Percentiles rank a stretch among this genome's conserved stretches.
Evolutionary conservation across 2,113 vertebrate genomes (phyloP).

Genomic region (Scalopus aquaticus): DNA sequence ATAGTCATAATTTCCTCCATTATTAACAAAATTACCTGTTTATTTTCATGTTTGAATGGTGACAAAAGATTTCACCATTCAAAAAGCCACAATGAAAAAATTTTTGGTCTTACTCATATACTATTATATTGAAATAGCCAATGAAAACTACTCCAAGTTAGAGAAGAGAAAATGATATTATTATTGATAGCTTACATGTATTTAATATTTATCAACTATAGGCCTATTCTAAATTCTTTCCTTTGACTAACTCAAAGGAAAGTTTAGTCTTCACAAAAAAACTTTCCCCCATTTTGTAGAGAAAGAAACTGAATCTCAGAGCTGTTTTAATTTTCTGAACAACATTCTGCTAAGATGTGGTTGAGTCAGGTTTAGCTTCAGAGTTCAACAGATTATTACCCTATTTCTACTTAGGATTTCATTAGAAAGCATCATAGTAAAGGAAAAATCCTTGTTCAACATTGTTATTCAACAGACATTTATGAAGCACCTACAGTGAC

Average conservation of each 20-base stretch:
- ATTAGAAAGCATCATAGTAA: neutral
- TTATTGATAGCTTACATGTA: neutral
- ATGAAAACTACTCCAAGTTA: constrained; percentile 39
- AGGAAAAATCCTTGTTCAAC: neutral
- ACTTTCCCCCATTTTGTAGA: neutral
- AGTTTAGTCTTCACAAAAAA: neutral
- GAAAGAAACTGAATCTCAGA: neutral
- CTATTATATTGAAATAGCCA: neutral
- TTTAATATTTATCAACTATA: neutral
- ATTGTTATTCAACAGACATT: neutral
- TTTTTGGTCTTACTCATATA: constrained; percentile 17
- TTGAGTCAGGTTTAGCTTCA: neutral
- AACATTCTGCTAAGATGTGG: neutral
- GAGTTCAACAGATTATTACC: neutral
- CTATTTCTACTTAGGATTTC: neutral
- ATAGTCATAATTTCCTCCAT: neutral
- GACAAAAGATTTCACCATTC: neutral
- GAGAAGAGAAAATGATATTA: constrained; percentile 35
- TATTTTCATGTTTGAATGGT: constrained; percentile 33
- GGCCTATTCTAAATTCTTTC: neutral
- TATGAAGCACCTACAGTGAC: neutral
- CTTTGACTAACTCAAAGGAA: neutral
- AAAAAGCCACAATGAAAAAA: neutral
- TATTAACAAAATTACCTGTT: neutral
- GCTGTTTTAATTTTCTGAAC: neutral